phyloP scores from a whole-genome alignment of 1,140 invertebrate species.

The Drosophila biarmipes region DNA sequence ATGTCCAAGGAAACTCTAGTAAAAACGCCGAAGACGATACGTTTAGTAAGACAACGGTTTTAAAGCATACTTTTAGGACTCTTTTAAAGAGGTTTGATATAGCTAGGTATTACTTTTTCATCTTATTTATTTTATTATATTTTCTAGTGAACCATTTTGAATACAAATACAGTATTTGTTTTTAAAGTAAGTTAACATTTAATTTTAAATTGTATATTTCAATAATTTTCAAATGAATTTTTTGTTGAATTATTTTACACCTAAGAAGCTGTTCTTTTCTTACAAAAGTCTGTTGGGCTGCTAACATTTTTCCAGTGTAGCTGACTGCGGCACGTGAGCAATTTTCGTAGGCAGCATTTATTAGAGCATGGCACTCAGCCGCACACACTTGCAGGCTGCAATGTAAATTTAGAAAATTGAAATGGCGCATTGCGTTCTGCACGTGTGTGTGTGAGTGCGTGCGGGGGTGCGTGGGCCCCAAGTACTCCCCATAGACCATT shows the following conservation, averaged over 20 bases:
- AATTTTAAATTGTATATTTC: no score
- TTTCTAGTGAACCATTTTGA: no score
- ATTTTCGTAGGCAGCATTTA: constrained; percentile 51
- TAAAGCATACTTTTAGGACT: neutral
- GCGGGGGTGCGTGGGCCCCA: constrained; percentile 13
- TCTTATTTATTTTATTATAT: no score
- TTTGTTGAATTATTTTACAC: no score
- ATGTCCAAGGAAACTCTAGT: no score
- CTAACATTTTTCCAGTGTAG: neutral
- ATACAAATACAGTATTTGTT: no score
- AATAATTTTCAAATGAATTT: no score
- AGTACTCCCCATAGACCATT: constrained; percentile 33
- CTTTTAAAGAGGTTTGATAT: neutral
- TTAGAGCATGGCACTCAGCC: constrained; percentile 38
- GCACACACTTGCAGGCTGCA: constrained; percentile 25
- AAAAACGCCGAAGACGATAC: no score
- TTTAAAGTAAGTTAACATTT: no score
- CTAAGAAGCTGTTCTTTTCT: no score
- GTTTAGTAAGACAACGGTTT: no score
- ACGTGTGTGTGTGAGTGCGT: constrained; percentile 13
- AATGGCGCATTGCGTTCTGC: constrained; percentile 60
- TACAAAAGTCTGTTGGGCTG: neutral
- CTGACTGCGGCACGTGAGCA: constrained; percentile 37
- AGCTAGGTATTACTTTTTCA: neutral
- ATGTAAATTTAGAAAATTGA: constrained; percentile 62